A percentile compares a stretch with the other conserved stretches of the same genome.
phyloP scores from a whole-genome alignment of 2,797 vertebrate genomes.

The Pempheris klunzingeri region DNA sequence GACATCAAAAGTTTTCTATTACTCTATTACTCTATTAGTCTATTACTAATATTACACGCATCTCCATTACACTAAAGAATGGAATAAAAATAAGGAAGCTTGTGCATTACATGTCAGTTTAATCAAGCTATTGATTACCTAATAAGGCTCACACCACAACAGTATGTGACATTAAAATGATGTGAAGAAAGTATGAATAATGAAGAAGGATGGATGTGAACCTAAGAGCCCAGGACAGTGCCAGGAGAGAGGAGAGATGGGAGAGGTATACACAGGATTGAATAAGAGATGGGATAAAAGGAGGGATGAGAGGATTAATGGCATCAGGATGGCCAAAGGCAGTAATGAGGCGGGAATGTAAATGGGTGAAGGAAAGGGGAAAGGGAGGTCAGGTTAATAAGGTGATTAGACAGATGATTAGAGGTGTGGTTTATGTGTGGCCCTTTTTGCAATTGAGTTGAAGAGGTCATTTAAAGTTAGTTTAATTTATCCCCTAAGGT shows the following conservation, averaged over 20 bases:
- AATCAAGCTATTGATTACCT: neutral
- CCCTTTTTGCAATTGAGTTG: too few relatives aligned
- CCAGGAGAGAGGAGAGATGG: neutral
- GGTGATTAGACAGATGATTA: neutral
- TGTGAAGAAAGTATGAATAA: neutral
- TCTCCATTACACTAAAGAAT: neutral
- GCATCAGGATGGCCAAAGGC: neutral
- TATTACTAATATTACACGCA: neutral
- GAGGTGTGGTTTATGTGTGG: too few relatives aligned
- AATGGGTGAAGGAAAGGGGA: neutral
- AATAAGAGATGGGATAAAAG: neutral
- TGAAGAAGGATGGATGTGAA: neutral
- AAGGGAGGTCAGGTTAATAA: neutral
- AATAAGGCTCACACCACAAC: neutral
- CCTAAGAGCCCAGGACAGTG: neutral
- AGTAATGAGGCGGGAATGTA: neutral
- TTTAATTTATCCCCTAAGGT: too few relatives aligned
- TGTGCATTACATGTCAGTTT: neutral
- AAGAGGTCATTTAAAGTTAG: too few relatives aligned
- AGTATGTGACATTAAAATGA: conserved; percentile 1
- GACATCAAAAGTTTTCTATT: neutral
- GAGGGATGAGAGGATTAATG: neutral
- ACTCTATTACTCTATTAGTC: too few relatives aligned
- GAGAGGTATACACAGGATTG: neutral
- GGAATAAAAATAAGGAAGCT: neutral